A percentile compares a stretch with the other conserved stretches of the same genome.
Evolutionary conservation across 2,888 invertebrate species (phyloP).

Genomic region (Diaphora mendica): DNA sequence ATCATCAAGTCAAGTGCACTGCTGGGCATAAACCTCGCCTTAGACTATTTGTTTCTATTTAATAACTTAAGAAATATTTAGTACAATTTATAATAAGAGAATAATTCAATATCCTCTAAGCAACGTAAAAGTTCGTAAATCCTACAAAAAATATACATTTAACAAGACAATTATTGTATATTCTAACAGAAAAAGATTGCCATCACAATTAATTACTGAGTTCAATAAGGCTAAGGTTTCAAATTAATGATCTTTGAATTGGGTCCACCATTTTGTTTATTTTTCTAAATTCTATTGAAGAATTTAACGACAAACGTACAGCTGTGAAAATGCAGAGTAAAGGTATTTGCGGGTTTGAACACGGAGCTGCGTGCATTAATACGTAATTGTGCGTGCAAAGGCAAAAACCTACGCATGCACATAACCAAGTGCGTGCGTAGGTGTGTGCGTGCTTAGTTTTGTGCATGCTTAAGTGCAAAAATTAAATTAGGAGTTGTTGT

Average conservation of each 20-base stretch:
- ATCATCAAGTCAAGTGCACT: too few species aligned
- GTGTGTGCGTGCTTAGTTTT: background rate
- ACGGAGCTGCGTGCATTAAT: background rate
- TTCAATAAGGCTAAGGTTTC: slow-evolving; percentile 25
- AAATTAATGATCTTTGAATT: slow-evolving; percentile 49
- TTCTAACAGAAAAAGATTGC: slow-evolving; percentile 16
- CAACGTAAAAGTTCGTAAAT: background rate
- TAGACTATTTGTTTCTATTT: too few species aligned
- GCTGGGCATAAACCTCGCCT: too few species aligned
- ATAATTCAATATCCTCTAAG: background rate
- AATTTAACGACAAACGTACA: background rate
- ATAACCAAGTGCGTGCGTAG: background rate
- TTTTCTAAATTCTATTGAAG: background rate
- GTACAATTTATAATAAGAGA: background rate
- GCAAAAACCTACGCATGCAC: too few species aligned
- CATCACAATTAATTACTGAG: slow-evolving; percentile 48
- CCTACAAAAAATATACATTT: background rate
- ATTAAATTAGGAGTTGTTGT: background rate
- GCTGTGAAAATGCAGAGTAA: background rate
- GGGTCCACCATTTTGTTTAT: slow-evolving; percentile 26
- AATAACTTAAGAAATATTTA: too few species aligned
- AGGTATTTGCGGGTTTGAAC: background rate
- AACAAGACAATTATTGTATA: slow-evolving; percentile 9
- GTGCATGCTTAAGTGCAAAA: background rate
- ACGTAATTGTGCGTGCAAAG: background rate